A percentile compares a stretch with the other conserved stretches of the same genome.
Evolutionary conservation across 2,113 vertebrate genomes (phyloP).

Genomic region (Sceloporus undulatus): DNA sequence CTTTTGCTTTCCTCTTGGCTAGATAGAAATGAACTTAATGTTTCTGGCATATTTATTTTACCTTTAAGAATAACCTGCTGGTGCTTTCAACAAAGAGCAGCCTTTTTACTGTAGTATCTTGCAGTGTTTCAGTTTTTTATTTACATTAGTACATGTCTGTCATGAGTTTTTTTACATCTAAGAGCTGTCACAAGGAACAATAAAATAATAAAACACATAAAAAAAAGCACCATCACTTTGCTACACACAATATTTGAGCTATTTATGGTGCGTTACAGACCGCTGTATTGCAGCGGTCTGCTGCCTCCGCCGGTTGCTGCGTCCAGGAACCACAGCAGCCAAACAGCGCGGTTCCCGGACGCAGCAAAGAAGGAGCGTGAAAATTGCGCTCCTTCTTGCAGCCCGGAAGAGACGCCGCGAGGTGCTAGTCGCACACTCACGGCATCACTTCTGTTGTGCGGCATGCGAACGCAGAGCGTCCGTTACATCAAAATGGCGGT

Average conservation of each 20-base stretch:
- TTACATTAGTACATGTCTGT: neutral
- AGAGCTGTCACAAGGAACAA: neutral
- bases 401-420: too few species aligned
- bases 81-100: neutral
- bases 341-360: too few species aligned
- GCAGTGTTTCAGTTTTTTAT: neutral
- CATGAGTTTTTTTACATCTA: neutral
- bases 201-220: neutral
- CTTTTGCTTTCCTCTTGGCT: neutral
- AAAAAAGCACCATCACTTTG: neutral
- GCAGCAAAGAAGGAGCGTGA: too few species aligned
- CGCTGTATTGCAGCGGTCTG: too few species aligned
- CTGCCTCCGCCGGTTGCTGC: too few species aligned
- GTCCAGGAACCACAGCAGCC: too few species aligned
- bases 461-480: too few species aligned
- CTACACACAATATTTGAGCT: neutral
- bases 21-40: conserved; percentile 22
- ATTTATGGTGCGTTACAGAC: too few species aligned
- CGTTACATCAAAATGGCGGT: too few species aligned
- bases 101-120: neutral
- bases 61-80: neutral
- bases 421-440: too few species aligned
- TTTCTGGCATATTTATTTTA: conserved; percentile 3
- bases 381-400: too few species aligned
- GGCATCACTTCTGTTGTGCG: too few species aligned